Base-by-base conservation (phyloP, 1,140 invertebrate genomes). In the Rhizoglyphus robini region DNA sequence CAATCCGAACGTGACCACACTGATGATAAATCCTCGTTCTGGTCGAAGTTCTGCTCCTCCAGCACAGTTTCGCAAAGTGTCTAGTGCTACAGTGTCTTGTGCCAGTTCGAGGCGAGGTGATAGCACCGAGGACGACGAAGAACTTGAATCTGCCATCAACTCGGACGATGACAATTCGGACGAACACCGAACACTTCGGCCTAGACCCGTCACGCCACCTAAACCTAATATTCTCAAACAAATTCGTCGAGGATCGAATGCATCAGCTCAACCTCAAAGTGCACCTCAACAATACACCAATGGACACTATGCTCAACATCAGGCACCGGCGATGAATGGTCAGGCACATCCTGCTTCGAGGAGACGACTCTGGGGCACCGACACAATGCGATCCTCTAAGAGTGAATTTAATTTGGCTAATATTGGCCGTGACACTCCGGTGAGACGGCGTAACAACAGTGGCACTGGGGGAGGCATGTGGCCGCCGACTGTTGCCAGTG, bases 391-490 rank as follows among this genome's bases (percentile, higher is more conserved):
- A 51, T 68, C 67, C 20, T 36, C 67, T 3, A 68, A 68, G 49
- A 68, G 67, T 57, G 67, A 68, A 59, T 69, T 66, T 13, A 70
- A 73, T 64, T 64, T 72, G 32, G 65, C 69, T 13, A 68, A 63
- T 23, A 68, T 67, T 38, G 70, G 70, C 65, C 54, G 67, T 61
- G 51, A 63, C 30, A 30, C 18, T 27, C 54, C 54, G 3, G 25
- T 64, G 2, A 51, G 46, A 27, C 47, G 38, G 29, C 3, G 63
- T n/a, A 64, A 49, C 31, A 57, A 64, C 11, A 64, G 63, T 38
- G 29, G 27, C 4, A 18, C 62, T 48, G 32, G 36, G 3, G 46
- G 46, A 29, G 11, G 29, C 11, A 31, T 34, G 8, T 48, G 63
- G 41, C 27, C 63, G 31, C 13, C 62, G 8, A 38, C 8, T n/a